phyloP scores from a whole-genome alignment of 2,797 vertebrate species.

The Amphiprion clarkii region DNA sequence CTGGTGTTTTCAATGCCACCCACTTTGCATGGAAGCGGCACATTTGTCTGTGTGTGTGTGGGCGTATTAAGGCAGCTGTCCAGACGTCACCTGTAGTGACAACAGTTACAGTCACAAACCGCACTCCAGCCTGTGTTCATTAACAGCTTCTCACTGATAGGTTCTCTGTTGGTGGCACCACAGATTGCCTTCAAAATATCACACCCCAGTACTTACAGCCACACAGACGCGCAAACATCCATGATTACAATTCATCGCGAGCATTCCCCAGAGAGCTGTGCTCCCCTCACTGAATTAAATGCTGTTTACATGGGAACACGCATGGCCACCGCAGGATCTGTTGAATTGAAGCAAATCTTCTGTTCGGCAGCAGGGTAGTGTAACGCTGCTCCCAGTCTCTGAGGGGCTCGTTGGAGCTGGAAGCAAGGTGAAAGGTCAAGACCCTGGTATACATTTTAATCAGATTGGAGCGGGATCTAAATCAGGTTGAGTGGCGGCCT shows the following conservation, averaged over 20 bases:
- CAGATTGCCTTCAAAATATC: slow-evolving; percentile 27
- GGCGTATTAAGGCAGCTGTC: slow-evolving; percentile 55
- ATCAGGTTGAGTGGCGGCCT: slow-evolving; percentile 59
- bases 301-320: slow-evolving; percentile 24
- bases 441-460: slow-evolving; percentile 66
- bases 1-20: slow-evolving; percentile 35
- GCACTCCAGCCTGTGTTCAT: slow-evolving; percentile 28
- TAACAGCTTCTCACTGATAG: slow-evolving; percentile 28
- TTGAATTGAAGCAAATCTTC: slow-evolving; percentile 53
- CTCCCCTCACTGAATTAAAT: slow-evolving; percentile 36
- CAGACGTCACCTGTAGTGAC: slow-evolving; percentile 57
- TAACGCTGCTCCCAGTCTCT: slow-evolving; percentile 17
- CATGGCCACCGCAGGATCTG: not conserved
- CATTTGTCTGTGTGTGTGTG: slow-evolving; percentile 18
- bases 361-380: slow-evolving; percentile 37
- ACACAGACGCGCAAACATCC: slow-evolving; percentile 22
- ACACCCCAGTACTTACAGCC: slow-evolving; percentile 1
- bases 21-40: slow-evolving; percentile 25
- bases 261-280: slow-evolving; percentile 38
- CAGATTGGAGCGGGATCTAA: slow-evolving; percentile 63
- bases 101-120: slow-evolving; percentile 40
- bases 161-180: slow-evolving; percentile 27
- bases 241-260: slow-evolving; percentile 14
- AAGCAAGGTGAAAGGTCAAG: slow-evolving; percentile 69
- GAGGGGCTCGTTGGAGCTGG: slow-evolving; percentile 38